Percentiles rank a stretch among this genome's conserved stretches.
phyloP scores from a whole-genome alignment of 1,140 invertebrate species.

The Pectinophora gossypiella region DNA sequence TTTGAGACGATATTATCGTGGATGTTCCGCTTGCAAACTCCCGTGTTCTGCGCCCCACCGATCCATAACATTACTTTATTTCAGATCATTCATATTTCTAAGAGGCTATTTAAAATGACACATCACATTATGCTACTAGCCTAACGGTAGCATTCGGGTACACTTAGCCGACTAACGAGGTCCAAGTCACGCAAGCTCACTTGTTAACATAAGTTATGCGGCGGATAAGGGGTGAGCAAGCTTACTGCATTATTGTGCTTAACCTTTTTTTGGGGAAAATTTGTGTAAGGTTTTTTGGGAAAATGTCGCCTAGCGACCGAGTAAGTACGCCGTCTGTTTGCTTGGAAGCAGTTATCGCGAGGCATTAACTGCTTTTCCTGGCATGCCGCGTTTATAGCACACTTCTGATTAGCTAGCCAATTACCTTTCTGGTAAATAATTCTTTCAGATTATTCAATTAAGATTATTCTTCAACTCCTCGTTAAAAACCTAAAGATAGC shows the following conservation, averaged over 20 bases:
- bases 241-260: conserved; percentile 31
- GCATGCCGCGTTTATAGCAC: no score
- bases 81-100: conserved; percentile 17
- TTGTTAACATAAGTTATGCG: conserved; percentile 34
- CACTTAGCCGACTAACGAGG: conserved; percentile 12
- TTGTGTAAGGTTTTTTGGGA: conserved; percentile 17
- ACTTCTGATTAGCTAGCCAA: no score
- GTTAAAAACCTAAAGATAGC: no score
- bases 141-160: conserved; percentile 8
- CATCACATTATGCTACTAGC: conserved; percentile 15
- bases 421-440: no score
- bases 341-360: no score
- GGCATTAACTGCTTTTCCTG: no score
- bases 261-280: conserved; percentile 22
- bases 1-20: no score
- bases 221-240: conserved; percentile 24
- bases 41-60: not conserved
- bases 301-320: no score
- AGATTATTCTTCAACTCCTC: no score
- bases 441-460: no score
- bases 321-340: no score
- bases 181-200: conserved; percentile 23
- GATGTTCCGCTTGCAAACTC: not conserved
- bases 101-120: conserved; percentile 27
- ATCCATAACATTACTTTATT: conserved; percentile 2